Evolutionary conservation across 2,888 invertebrate species (phyloP), one percentile per base, ranked within the genome.

Genomic region (Dynastes tityus): DNA sequence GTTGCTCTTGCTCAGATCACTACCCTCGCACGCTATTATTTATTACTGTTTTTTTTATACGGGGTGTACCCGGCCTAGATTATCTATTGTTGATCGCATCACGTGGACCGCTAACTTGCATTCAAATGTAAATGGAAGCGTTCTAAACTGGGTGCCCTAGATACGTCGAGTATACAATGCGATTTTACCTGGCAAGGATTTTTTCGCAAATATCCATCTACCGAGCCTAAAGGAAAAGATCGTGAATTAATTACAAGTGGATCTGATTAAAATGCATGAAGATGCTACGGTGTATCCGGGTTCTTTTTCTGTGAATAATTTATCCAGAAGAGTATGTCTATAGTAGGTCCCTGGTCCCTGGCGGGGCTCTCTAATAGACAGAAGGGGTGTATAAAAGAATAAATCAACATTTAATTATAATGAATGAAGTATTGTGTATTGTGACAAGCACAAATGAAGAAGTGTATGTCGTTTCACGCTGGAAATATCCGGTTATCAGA

Each of bases 121-220:
- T 83, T 84, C 81, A 83, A 80, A 84, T 84, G 84, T 82, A 84
- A 84, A 84, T 81, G 77, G 77, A 80, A 67, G 77, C 81, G 81
- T 83, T 84, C 83, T 79, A 82, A 83, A 82, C 77, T 82, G 78
- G 83, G 81, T 83, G 83, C 82, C 83, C 83, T 80, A 82, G 80
- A 83, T 83, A 58, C 82, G 80, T 77, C 40, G 58, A 22, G 74
- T 78, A 37, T 37, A 82, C 80, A 81, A 82, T 81, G 80, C 80
- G 22, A 75, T 67, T 78, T 73, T 80, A 80, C 81, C 80, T 80
- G 80, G 55, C 22, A 5, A 61, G 40, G 73, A 75, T 77, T 77
- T 78, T 78, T 58, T 76, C 79, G 79, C 80, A 78, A 80, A 76
- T 68, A 73, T 58, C 73, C 32, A 58, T 73, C 73, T 22, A 22